Conservation (phyloP, 2,113 vertebrate species). For the Noctilio leporinus region DNA sequence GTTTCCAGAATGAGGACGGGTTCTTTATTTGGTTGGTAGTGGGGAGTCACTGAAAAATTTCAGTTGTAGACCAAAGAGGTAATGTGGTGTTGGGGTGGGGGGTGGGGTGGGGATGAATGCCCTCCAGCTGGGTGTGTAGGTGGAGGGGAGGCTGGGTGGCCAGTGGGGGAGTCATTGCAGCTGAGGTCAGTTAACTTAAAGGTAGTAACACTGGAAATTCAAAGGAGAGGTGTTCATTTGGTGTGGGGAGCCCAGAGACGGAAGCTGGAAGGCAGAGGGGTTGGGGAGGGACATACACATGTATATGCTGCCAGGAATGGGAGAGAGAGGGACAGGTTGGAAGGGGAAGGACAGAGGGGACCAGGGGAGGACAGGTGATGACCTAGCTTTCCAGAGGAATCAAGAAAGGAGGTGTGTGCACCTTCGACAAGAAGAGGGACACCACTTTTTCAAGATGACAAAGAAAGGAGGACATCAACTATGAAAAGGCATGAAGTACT, state of each 20-base stretch:
- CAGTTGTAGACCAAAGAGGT: neutral
- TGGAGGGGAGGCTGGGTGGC: neutral
- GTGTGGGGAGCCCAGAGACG: neutral
- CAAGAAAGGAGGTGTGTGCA: neutral
- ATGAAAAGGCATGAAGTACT: neutral
- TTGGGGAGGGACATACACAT: neutral
- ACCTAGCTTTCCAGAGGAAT: neutral
- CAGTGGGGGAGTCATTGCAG: neutral
- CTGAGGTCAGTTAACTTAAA: neutral
- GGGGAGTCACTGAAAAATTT: neutral
- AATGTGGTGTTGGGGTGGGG: no score
- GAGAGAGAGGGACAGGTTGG: neutral
- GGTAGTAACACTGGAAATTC: neutral
- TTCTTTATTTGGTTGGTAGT: neutral
- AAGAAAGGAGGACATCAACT: neutral
- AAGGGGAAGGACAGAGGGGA: neutral
- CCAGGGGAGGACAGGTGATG: accelerated
- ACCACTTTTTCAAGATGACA: neutral
- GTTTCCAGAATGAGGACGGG: neutral
- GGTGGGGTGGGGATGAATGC: neutral
- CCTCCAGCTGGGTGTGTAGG: neutral
- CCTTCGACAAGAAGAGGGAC: neutral
- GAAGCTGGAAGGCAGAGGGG: neutral
- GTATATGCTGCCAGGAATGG: neutral
- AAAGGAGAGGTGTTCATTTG: neutral